Base-by-base conservation (phyloP, 2,113 vertebrate genomes). In the Nerophis lumbriciformis region DNA sequence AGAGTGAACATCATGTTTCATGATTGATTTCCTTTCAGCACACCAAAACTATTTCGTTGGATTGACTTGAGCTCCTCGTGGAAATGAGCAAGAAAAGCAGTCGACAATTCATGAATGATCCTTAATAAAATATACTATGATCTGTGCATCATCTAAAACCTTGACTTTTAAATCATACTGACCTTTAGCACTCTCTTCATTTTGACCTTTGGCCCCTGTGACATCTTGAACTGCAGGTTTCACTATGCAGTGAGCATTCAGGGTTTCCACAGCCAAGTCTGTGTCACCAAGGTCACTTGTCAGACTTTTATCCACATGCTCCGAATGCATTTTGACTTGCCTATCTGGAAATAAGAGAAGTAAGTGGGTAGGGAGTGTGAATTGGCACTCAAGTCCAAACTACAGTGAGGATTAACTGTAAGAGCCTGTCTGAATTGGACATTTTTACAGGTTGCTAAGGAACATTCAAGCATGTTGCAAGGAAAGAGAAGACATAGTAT, bases 231-330 rank as follows among this genome's bases (percentile, higher is more conserved):
- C 45, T 48, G 50, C 8, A 1, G 78, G 8, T 6, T 38, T 59
- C 21, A 53, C 44, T 4, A 42, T 8, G 19, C 59, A 68, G 42
- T 69, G 67, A 16, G 28, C 61, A 6, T 72, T 65, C 28, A 66
- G 38, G 60, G 69, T 68, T 5, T 85, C 83, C 4, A 59, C 70
- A 3, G 61, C 66, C 66, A 82, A 76, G 53, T 80, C 73, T 1
- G 58, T 10, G 5, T 72, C 70, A 4, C 71, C 76, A 1, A 59
- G 44, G 39, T 50, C 14, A 3, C 6, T 6, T 3, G 36, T 68
- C 16, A 39, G 59, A 71, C 15, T 37, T 63, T 69, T 61, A 44
- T 50, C 45, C 2, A 48, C 65, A 19, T 35, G 65, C 51, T 72
- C 66, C 4, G 70, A 9, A 45, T 6, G 62, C 21, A 60, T 47